These are phyloP conservation scores for Chaetoderma sp. DNA, from an alignment of 2,888 invertebrate species.

Conservation along the genomic window DNA sequence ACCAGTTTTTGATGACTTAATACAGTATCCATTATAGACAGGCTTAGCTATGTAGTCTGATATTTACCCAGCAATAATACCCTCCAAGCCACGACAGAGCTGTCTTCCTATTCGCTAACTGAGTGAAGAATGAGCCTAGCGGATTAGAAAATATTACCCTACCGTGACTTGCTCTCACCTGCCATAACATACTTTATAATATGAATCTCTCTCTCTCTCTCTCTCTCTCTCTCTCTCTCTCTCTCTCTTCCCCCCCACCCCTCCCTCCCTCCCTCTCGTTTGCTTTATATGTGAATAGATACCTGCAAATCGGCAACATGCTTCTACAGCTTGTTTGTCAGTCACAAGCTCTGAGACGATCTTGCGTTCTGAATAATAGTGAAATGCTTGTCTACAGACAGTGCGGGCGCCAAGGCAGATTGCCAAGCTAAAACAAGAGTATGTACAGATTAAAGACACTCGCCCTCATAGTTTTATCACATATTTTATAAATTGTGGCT, in stretches of 20 bases:
- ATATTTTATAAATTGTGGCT: too few relatives aligned
- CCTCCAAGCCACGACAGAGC: too few relatives aligned
- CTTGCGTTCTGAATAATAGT: constrained; percentile 52
- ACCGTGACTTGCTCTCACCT: not conserved
- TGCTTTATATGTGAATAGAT: constrained; percentile 19
- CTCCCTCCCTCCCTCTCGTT: too few relatives aligned
- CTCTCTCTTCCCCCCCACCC: not conserved
- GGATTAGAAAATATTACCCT: too few relatives aligned
- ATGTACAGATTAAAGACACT: too few relatives aligned
- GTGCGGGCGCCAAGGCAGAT: constrained; percentile 68
- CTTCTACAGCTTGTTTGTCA: constrained; percentile 69
- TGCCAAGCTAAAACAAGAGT: constrained; percentile 65
- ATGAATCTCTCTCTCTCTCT: constrained; percentile 3
- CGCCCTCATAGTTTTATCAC: too few relatives aligned
- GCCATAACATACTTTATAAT: not conserved
- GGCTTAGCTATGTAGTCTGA: not conserved
- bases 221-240: constrained; percentile 7
- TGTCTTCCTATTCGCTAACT: too few relatives aligned
- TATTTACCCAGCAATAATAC: not conserved
- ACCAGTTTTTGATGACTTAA: too few relatives aligned
- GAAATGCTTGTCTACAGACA: constrained; percentile 62
- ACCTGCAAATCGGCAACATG: constrained; percentile 70
- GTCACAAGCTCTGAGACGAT: constrained; percentile 68
- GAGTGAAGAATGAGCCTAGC: too few relatives aligned
- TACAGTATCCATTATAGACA: not conserved